Conservation (phyloP, 2,797 vertebrate genomes). For the Tokudaia tokunoshimensis region DNA sequence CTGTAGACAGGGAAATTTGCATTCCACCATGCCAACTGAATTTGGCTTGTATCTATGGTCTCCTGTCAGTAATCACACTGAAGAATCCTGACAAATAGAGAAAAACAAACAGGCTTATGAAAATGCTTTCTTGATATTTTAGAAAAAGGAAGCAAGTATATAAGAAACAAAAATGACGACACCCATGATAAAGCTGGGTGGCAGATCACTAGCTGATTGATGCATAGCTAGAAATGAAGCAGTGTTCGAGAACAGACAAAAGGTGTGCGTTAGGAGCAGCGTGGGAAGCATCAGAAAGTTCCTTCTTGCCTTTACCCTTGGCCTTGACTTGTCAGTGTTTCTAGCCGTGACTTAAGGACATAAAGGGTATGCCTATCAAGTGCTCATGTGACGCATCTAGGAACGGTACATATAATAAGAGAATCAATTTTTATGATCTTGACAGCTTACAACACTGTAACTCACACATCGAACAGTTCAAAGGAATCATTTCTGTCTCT, state of each 20-base stretch:
- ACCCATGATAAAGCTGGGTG: slow-evolving; percentile 3
- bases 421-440: slow-evolving; percentile 81
- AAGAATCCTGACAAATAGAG: slow-evolving; percentile 8
- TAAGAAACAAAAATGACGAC: neutral
- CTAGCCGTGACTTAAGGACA: slow-evolving; percentile 72
- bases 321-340: slow-evolving; percentile 73
- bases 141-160: slow-evolving; percentile 13
- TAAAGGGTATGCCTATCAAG: slow-evolving; percentile 79
- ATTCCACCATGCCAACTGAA: slow-evolving; percentile 22
- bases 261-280: neutral
- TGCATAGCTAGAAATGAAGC: neutral
- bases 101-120: neutral
- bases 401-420: slow-evolving; percentile 83
- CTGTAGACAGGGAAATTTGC: neutral
- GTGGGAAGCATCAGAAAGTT: neutral
- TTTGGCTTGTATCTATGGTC: neutral
- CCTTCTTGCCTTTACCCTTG: slow-evolving; percentile 42
- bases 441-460: slow-evolving; percentile 82
- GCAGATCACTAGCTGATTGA: slow-evolving; percentile 34
- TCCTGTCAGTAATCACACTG: neutral
- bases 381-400: slow-evolving; percentile 72
- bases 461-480: slow-evolving; percentile 70
- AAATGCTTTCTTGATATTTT: slow-evolving; percentile 50
- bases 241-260: slow-evolving; percentile 25
- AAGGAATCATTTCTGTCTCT: slow-evolving; percentile 65